phyloP scores from a whole-genome alignment of 2,797 vertebrate species.

The Sitta carolinensis region DNA sequence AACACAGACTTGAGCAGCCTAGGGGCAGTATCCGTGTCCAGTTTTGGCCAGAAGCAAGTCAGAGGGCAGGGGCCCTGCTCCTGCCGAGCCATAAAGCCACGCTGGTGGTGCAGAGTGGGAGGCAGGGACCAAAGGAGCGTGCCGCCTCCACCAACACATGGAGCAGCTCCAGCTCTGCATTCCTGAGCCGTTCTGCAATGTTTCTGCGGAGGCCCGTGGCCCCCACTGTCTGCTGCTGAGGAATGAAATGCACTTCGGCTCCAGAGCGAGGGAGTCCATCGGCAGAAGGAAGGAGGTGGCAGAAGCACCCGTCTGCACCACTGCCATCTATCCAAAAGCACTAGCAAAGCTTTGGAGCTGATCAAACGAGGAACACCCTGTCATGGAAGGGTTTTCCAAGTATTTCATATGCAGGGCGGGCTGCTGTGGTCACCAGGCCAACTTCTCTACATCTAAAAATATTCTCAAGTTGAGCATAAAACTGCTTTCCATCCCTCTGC shows the following conservation, averaged over 20 bases:
- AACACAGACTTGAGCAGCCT: neutral
- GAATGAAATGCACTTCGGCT: conserved; percentile 68
- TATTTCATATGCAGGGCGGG: neutral
- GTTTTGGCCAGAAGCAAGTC: neutral
- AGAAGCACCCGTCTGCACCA: neutral
- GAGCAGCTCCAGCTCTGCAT: conserved; percentile 74
- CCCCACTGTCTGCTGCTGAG: conserved; percentile 45
- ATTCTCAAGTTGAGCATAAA: neutral
- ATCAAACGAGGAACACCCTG: neutral
- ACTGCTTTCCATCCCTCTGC: neutral
- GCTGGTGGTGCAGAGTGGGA: neutral
- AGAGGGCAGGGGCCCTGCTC: neutral
- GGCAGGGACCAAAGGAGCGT: neutral
- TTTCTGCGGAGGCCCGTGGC: conserved; percentile 63
- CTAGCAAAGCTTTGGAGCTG: neutral
- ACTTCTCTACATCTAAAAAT: conserved; percentile 32
- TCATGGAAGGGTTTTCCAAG: neutral
- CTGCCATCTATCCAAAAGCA: neutral
- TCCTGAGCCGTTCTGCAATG: conserved; percentile 74
- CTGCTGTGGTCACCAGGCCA: neutral
- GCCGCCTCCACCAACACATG: conserved; percentile 41
- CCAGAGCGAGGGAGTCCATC: neutral
- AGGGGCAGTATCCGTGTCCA: neutral
- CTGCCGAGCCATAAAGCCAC: neutral
- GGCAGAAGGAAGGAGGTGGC: neutral